Base-by-base conservation (phyloP, 2,888 invertebrate genomes). In the Halictus quadricinctus region DNA sequence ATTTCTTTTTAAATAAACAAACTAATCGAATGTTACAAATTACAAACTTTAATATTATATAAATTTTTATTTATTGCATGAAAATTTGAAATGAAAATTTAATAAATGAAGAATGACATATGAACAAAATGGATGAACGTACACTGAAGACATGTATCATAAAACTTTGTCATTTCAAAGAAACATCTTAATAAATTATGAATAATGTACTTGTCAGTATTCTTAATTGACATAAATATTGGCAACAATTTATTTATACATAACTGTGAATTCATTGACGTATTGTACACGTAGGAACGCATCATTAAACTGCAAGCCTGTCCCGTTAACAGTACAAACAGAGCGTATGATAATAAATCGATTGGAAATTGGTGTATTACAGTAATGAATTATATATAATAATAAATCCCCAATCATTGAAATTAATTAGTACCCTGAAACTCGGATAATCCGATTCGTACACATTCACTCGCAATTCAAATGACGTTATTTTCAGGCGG, bases 381-480 rank as follows among this genome's bases (percentile, higher is more conserved):
- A 70, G 70, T 12, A n/a, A 70, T 41, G 43, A 41, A 70, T 70
- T 66, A 6, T 66, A 66, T 21, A 43, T 25, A 46, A 64, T 25
- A 72, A 46, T 72, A 72, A 46, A 72, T n/a, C 41, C 46, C 13
- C 25, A 46, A 72, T 72, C 46, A 72, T 72, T 46, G 46, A 18
- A 48, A 72, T n/a, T 72, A 72, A 72, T 72, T 46, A 46, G 41
- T 70, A 43, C n/a, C 12, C 70, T n/a, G 70, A 41, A 41, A 70
- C 36, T 70, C 70, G 43, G 12, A 70, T 70, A 41, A 70, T 70
- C 70, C 21, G n/a, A 64, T 29, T 25, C 64, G 13, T 7, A 15
- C 60, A 18, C 41, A 21, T 69, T 21, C 69, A 18, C 10, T 8
- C 41, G 10, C 36, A 69, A 69, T 41, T 41, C 69, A 3, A 36